Evolutionary conservation across 2,113 vertebrate genomes (phyloP).

Genomic region (Ifrita kowaldi): DNA sequence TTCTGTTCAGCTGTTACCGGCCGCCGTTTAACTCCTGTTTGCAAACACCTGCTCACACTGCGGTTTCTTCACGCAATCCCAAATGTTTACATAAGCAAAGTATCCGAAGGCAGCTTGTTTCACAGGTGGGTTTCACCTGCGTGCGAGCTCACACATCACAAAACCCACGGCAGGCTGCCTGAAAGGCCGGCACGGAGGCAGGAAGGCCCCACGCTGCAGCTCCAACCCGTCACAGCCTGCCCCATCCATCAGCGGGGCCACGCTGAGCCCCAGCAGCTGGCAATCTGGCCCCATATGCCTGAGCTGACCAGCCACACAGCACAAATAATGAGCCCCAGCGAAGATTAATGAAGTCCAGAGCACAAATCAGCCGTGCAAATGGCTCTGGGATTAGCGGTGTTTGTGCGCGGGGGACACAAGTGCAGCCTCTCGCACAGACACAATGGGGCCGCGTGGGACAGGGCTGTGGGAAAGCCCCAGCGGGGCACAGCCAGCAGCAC

Average conservation of each 20-base stretch:
- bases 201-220: not conserved
- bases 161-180: not conserved
- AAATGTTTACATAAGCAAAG: not conserved
- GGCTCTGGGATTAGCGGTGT: not conserved
- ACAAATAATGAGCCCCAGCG: not conserved
- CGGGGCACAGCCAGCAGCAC: not conserved
- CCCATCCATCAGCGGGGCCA: slow-evolving; percentile 15
- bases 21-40: not conserved
- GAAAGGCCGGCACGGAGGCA: not conserved
- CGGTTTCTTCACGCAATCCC: not conserved
- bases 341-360: slow-evolving; percentile 19
- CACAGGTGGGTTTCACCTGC: slow-evolving; percentile 28
- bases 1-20: not conserved
- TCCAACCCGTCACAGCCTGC: not conserved
- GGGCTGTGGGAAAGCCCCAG: not conserved
- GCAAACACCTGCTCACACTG: not conserved
- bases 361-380: slow-evolving; percentile 15
- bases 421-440: not conserved
- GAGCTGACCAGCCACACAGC: not conserved
- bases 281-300: slow-evolving; percentile 1
- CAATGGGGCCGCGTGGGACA: not conserved
- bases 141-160: not conserved
- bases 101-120: not conserved
- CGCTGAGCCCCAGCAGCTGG: slow-evolving; percentile 39
- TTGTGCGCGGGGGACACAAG: not conserved